phyloP scores from a whole-genome alignment of 2,113 vertebrate genomes.

The Leptobrachium leishanense region DNA sequence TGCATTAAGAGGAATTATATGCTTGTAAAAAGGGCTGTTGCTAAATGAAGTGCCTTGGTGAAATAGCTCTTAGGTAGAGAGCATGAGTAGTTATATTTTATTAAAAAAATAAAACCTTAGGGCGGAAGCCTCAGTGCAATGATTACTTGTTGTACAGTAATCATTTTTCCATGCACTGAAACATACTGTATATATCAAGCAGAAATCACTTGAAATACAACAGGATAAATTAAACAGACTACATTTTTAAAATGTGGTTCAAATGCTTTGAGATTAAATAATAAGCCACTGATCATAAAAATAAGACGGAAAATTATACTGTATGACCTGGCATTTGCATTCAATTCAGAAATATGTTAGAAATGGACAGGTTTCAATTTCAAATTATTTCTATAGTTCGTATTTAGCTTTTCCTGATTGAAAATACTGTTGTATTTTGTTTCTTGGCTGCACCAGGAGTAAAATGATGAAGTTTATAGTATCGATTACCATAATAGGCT shows the following conservation, averaged over 20 bases:
- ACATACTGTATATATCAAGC: not conserved
- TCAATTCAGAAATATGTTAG: too few relatives aligned
- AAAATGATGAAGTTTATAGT: too few relatives aligned
- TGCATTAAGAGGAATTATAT: conserved; percentile 48
- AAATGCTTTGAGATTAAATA: too few relatives aligned
- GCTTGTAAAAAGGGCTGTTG: conserved; percentile 40
- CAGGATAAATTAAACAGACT: not conserved
- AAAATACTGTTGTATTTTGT: too few relatives aligned
- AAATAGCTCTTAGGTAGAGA: conserved; percentile 23
- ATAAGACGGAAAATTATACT: too few relatives aligned
- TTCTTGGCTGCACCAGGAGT: too few relatives aligned
- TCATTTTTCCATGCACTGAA: conserved; percentile 19
- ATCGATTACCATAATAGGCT: too few relatives aligned
- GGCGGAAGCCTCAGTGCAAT: conserved; percentile 21
- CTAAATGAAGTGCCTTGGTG: conserved; percentile 34
- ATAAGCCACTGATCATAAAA: too few relatives aligned
- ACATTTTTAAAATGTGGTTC: not conserved
- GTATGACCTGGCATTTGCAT: too few relatives aligned
- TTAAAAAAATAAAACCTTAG: conserved; percentile 39
- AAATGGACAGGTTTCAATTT: too few relatives aligned
- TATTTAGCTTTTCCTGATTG: too few relatives aligned
- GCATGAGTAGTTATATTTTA: conserved; percentile 36
- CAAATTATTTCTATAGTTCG: not conserved
- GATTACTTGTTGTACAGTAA: conserved; percentile 26
- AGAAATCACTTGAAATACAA: not conserved